Conservation (phyloP, 2,888 invertebrate genomes). For the Dryocosmus kuriphilus region DNA sequence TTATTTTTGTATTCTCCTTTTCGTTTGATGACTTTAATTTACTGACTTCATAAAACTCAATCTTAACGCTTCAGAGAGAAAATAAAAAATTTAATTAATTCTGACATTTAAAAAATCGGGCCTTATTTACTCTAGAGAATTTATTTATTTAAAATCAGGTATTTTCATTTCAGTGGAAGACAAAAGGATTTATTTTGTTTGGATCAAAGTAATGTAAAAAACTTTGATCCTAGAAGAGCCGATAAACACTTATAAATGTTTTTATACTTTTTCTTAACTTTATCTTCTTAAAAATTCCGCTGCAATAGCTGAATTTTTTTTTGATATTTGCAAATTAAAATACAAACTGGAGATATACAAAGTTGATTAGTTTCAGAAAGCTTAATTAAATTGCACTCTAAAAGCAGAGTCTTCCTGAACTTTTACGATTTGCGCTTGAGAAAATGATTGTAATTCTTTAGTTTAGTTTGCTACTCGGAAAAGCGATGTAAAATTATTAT, state of each 20-base stretch:
- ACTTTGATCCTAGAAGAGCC: neutral
- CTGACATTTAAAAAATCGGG: neutral
- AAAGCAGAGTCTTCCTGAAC: neutral
- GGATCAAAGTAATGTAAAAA: neutral
- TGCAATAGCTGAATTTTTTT: neutral
- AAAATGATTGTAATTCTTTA: slow-evolving; percentile 7
- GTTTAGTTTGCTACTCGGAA: neutral
- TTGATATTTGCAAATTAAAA: slow-evolving; percentile 4
- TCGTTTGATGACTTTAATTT: neutral
- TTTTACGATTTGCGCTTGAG: slow-evolving; percentile 13
- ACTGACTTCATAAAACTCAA: neutral
- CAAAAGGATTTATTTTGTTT: neutral
- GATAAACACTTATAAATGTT: neutral
- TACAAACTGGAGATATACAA: slow-evolving; percentile 14
- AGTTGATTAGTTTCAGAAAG: slow-evolving; percentile 32
- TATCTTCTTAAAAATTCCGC: neutral
- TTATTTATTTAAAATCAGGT: neutral
- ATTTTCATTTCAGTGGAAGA: neutral
- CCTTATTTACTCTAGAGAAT: neutral
- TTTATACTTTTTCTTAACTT: neutral
- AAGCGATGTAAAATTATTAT: neutral
- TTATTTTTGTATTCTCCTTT: too few relatives aligned
- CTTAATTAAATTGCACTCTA: slow-evolving; percentile 18
- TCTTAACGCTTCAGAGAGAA: neutral
- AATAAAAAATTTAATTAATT: neutral